Evolutionary conservation across 2,797 vertebrate genomes (phyloP), one percentile per base, ranked within the genome.

Genomic region (Erpetoichthys calabaricus): DNA sequence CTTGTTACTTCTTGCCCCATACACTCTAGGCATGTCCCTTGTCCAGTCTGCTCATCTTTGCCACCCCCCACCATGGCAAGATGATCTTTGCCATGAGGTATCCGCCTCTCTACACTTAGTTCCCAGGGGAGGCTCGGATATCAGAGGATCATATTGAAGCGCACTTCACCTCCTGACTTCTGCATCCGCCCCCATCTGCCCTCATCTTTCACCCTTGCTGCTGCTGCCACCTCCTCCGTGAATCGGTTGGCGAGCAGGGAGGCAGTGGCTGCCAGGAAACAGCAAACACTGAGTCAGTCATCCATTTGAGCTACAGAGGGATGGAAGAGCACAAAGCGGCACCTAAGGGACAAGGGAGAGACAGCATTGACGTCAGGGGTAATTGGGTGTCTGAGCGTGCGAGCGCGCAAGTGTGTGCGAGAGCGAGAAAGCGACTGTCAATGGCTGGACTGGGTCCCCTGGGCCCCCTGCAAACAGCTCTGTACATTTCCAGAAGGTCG

Each of bases 251-350:
- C 61, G 65, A 63, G 75, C n/a, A 49, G 71, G 67, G 75, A 70
- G 62, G 4, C 6, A 78, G 80, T 80, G 81, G 84, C 81, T 83
- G 83, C 83, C 86, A 86, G 89, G 89, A 91, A 93, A 90, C 90
- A 91, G 90, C 92, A 94, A 92, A 92, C 92, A 89, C 84, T 90
- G 89, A 89, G 86, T 86, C 89, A 89, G 92, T 91, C 91, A 83
- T 90, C 94, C 94, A 92, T 93, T 93, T 88, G 88, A 77, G 87
- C 90, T 93, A 97, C 92, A 94, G 61, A 59, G 60, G 47, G 25
- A 63, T 60, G 64, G 69, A 65, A 60, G 59, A 62, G 77, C 67
- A 79, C 70, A 41, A 71, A 65, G 25, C 25, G 84, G 89, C 91
- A 87, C 91, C 91, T 91, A 91, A 87, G 93, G 92, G 94, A 96